Conservation (phyloP, 2,888 invertebrate species). For the Agriopis leucophaearia region DNA sequence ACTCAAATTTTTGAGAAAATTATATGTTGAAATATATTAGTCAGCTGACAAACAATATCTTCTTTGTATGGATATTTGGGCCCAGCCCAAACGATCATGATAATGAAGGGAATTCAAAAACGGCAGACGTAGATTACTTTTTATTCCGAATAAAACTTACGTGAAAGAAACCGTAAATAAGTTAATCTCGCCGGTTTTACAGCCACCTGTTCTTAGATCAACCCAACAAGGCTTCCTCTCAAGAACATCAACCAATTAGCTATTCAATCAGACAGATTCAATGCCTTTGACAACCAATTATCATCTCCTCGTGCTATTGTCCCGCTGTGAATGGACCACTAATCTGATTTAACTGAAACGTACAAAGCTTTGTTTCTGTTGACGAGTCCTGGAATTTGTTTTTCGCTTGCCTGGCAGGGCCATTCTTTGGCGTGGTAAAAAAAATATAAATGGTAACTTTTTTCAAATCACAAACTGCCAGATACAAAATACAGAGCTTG, state of each 20-base stretch:
- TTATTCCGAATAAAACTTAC: too few species aligned
- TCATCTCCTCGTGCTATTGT: constrained; percentile 43
- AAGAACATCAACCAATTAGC: constrained; percentile 14
- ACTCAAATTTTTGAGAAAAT: too few species aligned
- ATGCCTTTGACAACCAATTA: constrained; percentile 44
- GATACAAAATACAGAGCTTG: background rate
- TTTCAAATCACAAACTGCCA: background rate
- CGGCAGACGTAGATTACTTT: too few species aligned
- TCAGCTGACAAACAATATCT: too few species aligned
- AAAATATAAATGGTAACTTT: background rate
- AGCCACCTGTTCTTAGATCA: background rate
- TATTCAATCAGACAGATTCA: constrained; percentile 22
- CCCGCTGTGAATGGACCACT: constrained; percentile 51
- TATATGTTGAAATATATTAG: too few species aligned
- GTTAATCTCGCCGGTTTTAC: background rate
- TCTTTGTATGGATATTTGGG: too few species aligned
- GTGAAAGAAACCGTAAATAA: background rate
- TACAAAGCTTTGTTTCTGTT: constrained; percentile 56
- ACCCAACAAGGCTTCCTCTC: background rate
- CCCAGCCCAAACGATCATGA: too few species aligned
- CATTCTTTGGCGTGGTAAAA: constrained; percentile 1
- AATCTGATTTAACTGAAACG: constrained; percentile 59
- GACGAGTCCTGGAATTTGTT: constrained; percentile 40
- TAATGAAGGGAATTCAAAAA: too few species aligned
- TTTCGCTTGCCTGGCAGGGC: constrained; percentile 1